Evolutionary conservation across 1,140 invertebrate genomes (phyloP).

Genomic region (Pectinophora gossypiella): DNA sequence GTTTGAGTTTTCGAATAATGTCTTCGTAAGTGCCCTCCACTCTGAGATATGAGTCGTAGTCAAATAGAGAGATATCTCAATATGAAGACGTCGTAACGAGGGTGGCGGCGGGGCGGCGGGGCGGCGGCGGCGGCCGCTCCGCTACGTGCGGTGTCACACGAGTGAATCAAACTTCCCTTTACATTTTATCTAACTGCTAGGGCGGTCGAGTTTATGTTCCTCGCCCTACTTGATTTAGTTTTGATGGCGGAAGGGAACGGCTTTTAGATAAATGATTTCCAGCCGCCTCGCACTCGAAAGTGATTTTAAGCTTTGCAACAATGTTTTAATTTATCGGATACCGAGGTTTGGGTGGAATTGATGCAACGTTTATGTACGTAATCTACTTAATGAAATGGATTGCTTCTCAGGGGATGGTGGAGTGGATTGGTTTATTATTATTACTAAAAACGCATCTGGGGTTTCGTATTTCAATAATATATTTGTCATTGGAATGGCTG

Average conservation of each 20-base stretch:
- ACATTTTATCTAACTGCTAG: slow-evolving; percentile 68
- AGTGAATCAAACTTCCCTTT: slow-evolving; percentile 69
- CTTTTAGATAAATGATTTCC: slow-evolving; percentile 67
- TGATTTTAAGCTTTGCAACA: slow-evolving; percentile 49
- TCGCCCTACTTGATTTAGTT: slow-evolving; percentile 69
- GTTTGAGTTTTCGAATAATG: slow-evolving; percentile 47
- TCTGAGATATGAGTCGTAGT: slow-evolving; percentile 51
- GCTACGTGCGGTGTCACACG: slow-evolving; percentile 41
- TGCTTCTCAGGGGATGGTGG: slow-evolving; percentile 33
- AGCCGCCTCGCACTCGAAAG: slow-evolving; percentile 32
- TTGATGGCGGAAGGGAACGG: slow-evolving; percentile 65
- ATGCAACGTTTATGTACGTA: slow-evolving; percentile 42
- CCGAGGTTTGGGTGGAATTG: slow-evolving; percentile 30
- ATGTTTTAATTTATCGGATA: slow-evolving; percentile 45
- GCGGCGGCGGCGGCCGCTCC: slow-evolving; percentile 1
- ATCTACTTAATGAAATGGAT: slow-evolving; percentile 58
- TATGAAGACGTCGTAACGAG: slow-evolving; percentile 53
- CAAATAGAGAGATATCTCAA: slow-evolving; percentile 50
- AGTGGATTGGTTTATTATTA: slow-evolving; percentile 49
- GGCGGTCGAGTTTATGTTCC: slow-evolving; percentile 65
- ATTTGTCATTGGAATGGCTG: too few species aligned
- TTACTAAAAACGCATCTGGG: background rate
- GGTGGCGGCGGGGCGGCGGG: slow-evolving; percentile 14
- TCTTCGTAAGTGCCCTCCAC: slow-evolving; percentile 40
- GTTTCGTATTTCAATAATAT: too few species aligned